phyloP scores from a whole-genome alignment of 1,140 invertebrate species.

The Gonatopus flavifemur region DNA sequence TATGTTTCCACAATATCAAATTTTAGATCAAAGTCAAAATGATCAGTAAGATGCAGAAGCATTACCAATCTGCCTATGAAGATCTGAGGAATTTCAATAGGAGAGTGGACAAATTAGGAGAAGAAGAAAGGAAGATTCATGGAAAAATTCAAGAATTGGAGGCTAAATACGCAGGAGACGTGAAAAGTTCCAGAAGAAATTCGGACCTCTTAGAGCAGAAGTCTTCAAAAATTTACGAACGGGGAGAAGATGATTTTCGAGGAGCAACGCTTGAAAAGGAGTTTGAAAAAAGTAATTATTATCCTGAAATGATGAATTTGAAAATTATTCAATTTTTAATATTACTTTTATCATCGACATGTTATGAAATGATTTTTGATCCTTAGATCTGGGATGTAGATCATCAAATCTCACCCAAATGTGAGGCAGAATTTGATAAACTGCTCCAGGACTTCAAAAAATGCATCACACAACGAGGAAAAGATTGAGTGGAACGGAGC shows the following conservation, averaged over 20 bases:
- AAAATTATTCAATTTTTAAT: background rate
- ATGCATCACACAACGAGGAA: too few species aligned
- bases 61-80: slow-evolving; percentile 24
- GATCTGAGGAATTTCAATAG: slow-evolving; percentile 24
- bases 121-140: slow-evolving; percentile 23
- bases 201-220: slow-evolving; percentile 24
- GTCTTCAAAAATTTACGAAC: slow-evolving; percentile 30
- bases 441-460: slow-evolving; percentile 19
- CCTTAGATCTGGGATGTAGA: slow-evolving; percentile 29
- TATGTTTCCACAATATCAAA: too few species aligned
- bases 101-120: slow-evolving; percentile 24
- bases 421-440: slow-evolving; percentile 18
- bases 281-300: slow-evolving; percentile 28
- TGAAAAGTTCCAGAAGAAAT: slow-evolving; percentile 25
- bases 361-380: background rate
- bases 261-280: slow-evolving; percentile 24
- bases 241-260: slow-evolving; percentile 33
- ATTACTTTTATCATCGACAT: background rate
- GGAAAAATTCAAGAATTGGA: slow-evolving; percentile 28
- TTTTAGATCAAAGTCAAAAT: too few species aligned
- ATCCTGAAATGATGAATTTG: background rate
- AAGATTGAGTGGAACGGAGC: too few species aligned
- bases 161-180: slow-evolving; percentile 4
- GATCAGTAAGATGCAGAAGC: slow-evolving; percentile 24
- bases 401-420: slow-evolving; percentile 14